Evolutionary conservation across 2,113 vertebrate species (phyloP), one percentile per base, ranked within the genome.

Genomic region (Neogale vison): DNA sequence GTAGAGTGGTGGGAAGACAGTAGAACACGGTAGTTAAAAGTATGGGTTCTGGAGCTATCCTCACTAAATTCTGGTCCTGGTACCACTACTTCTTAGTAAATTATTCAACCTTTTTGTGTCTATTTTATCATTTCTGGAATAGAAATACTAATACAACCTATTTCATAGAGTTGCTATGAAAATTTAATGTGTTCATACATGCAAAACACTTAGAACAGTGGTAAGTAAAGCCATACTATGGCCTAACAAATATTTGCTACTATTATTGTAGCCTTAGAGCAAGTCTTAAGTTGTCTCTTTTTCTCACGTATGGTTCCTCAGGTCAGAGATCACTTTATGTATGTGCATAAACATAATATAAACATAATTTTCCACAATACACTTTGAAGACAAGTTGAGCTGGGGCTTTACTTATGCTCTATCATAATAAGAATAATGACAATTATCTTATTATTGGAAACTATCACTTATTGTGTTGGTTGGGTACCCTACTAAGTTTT

Each of bases 271-370:
- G 57, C 8, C 76, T 84, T 81, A 84, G 34, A 90, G 8, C 34
- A 90, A 95, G 47, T 83, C 8, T 57, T 87, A 36, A 55, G 36
- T 94, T 96, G 29, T 67, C 72, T 94, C 39, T 65, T 93, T 91
- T 88, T 97, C 15, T 67, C 67, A 45, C 71, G 3, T 24, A 71
- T 93, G 20, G 10, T 86, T 92, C 90, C 86, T 92, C 83, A 83
- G 13, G 31, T 79, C 39, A 82, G 71, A 90, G 72, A 86, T 84
- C 6, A 92, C 86, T 26, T 79, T 91, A 7, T 90, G 21, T 82
- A 52, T 79, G 6, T 61, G 47, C 76, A 85, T 86, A 93, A 67
- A 84, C 79, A 84, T 92, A 96, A 34, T 90, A 86, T 89, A 92
- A 81, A 86, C 89, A 85, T 94, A 15, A 72, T 72, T 88, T 94